Conservation (phyloP, 2,888 invertebrate genomes). For the Achlya flavicornis region DNA sequence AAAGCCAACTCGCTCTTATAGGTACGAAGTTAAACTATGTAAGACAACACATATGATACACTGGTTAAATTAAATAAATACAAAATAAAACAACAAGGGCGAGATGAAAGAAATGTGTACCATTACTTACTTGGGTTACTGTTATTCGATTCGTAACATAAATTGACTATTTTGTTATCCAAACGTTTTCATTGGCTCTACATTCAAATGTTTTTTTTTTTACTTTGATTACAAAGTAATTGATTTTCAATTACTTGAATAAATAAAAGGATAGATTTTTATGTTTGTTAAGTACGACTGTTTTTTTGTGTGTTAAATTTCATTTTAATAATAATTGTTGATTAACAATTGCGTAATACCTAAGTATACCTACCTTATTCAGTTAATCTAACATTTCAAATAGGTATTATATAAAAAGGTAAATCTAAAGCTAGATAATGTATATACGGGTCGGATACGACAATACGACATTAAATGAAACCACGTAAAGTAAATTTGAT, state of each 20-base stretch:
- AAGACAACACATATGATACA: slow-evolving; percentile 12
- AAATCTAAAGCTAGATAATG: no score
- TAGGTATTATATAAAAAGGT: not conserved
- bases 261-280: not conserved
- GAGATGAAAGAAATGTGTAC: slow-evolving; percentile 57
- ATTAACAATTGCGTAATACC: not conserved
- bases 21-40: not conserved
- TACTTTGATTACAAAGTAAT: slow-evolving; percentile 16
- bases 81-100: slow-evolving; percentile 33
- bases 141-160: slow-evolving; percentile 51
- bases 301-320: not conserved
- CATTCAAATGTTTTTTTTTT: slow-evolving; percentile 42
- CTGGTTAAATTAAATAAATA: not conserved
- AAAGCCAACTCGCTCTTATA: no score
- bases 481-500: no score
- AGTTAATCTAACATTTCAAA: not conserved
- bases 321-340: no score
- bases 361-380: not conserved
- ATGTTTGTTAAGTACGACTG: no score
- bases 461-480: no score
- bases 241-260: slow-evolving; percentile 2
- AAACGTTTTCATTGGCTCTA: slow-evolving; percentile 55
- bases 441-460: no score
- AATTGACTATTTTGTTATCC: slow-evolving; percentile 53
- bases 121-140: slow-evolving; percentile 56